These are phyloP conservation scores for Chanos chanos DNA, from an alignment of 2,797 vertebrate genomes.

Conservation along the genomic window DNA sequence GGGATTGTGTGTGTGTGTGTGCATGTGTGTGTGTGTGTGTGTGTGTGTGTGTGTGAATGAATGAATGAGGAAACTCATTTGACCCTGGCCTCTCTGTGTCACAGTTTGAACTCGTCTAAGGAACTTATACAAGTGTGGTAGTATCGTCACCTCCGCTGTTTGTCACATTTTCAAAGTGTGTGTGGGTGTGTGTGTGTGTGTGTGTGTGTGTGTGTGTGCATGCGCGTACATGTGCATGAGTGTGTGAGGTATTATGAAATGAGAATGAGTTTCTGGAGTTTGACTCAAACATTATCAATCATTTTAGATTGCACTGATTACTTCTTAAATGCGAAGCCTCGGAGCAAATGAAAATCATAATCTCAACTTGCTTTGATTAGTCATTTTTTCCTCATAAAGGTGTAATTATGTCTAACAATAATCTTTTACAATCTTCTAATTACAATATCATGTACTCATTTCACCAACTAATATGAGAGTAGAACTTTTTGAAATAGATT, in stretches of 20 bases:
- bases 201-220: background rate
- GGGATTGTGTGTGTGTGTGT: background rate
- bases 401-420: slow-evolving; percentile 72
- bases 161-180: background rate
- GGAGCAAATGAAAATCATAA: slow-evolving; percentile 40
- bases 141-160: background rate
- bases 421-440: slow-evolving; percentile 76
- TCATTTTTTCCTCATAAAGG: slow-evolving; percentile 58
- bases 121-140: background rate
- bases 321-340: slow-evolving; percentile 37
- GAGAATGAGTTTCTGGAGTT: slow-evolving; percentile 17
- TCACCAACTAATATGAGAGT: slow-evolving; percentile 36
- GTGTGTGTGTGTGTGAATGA: background rate
- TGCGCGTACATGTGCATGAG: background rate
- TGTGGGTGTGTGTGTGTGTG: background rate
- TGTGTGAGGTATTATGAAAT: background rate
- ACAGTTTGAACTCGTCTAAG: slow-evolving; percentile 27
- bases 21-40: too few relatives aligned
- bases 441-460: slow-evolving; percentile 52
- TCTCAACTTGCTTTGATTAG: slow-evolving; percentile 44
- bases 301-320: slow-evolving; percentile 31
- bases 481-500: slow-evolving; percentile 44
- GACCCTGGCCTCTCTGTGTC: slow-evolving; percentile 10
- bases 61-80: slow-evolving; percentile 27
- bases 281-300: slow-evolving; percentile 18